phyloP scores from a whole-genome alignment of 2,888 invertebrate species.

The Eristalis arbustorum region DNA sequence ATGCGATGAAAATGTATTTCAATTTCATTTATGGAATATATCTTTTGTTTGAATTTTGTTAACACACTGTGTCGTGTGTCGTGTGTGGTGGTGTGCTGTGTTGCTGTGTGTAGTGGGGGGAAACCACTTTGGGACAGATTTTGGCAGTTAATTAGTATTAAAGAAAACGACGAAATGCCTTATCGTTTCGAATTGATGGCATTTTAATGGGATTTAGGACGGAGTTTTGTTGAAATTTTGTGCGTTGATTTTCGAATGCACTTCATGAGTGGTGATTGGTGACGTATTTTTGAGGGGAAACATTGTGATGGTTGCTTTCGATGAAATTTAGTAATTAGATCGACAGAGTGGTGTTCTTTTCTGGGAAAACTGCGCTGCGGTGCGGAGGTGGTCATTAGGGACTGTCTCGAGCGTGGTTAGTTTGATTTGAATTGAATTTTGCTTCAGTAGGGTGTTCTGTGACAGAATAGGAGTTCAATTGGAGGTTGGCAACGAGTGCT shows the following conservation, averaged over 20 bases:
- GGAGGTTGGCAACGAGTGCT: too few relatives aligned
- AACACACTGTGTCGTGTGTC: neutral
- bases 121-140: conserved; percentile 57
- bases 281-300: neutral
- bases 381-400: too few relatives aligned
- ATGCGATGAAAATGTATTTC: conserved; percentile 14
- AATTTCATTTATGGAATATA: conserved; percentile 38
- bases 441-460: too few relatives aligned
- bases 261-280: neutral
- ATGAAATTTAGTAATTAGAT: too few relatives aligned
- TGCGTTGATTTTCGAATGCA: neutral
- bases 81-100: neutral
- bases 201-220: conserved; percentile 43
- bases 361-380: too few relatives aligned
- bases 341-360: too few relatives aligned
- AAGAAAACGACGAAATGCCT: conserved; percentile 23
- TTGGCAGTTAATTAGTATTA: conserved; percentile 55
- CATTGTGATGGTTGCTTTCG: neutral
- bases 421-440: too few relatives aligned
- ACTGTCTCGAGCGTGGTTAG: too few relatives aligned
- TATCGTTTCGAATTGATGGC: conserved; percentile 38
- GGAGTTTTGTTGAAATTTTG: neutral
- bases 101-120: conserved; percentile 10
- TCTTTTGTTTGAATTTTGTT: conserved; percentile 41
- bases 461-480: too few relatives aligned